These are phyloP conservation scores for Fissipunctia ypsillon DNA, from an alignment of 2,888 invertebrate genomes.

Conservation along the genomic window DNA sequence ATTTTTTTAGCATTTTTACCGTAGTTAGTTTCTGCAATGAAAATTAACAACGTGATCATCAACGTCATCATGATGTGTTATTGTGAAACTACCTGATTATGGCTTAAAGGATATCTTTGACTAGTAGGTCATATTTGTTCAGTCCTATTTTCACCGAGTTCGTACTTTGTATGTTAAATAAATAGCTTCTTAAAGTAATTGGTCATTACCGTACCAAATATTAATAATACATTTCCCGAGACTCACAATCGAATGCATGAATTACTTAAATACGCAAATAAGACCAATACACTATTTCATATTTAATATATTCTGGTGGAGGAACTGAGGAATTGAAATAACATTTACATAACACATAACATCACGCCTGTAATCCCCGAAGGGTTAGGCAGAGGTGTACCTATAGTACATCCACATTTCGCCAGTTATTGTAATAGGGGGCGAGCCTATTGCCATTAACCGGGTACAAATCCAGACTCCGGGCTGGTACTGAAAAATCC, in stretches of 20 bases:
- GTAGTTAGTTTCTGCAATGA: neutral
- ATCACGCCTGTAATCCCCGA: neutral
- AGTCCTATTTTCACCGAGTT: neutral
- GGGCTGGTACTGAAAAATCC: too few species aligned
- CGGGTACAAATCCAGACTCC: too few species aligned
- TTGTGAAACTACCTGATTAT: too few species aligned
- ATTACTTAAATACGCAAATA: constrained; percentile 44
- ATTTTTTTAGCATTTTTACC: neutral
- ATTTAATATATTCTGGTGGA: constrained; percentile 10
- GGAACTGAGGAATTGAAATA: constrained; percentile 60
- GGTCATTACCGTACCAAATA: neutral
- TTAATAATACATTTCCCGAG: constrained; percentile 16
- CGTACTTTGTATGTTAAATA: neutral
- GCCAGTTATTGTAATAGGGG: too few species aligned
- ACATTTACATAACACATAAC: constrained; percentile 43
- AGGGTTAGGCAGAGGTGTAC: too few species aligned
- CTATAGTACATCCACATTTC: too few species aligned
- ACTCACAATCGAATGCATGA: constrained; percentile 1
- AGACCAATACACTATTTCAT: constrained; percentile 15
- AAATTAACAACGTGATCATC: neutral
- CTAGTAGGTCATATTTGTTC: neutral
- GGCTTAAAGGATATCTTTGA: neutral
- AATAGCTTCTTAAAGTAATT: constrained; percentile 16
- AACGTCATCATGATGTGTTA: neutral
- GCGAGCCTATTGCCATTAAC: too few species aligned